These are phyloP conservation scores for Drosophila littoralis DNA, from an alignment of 1,140 invertebrate species.

Conservation along the genomic window DNA sequence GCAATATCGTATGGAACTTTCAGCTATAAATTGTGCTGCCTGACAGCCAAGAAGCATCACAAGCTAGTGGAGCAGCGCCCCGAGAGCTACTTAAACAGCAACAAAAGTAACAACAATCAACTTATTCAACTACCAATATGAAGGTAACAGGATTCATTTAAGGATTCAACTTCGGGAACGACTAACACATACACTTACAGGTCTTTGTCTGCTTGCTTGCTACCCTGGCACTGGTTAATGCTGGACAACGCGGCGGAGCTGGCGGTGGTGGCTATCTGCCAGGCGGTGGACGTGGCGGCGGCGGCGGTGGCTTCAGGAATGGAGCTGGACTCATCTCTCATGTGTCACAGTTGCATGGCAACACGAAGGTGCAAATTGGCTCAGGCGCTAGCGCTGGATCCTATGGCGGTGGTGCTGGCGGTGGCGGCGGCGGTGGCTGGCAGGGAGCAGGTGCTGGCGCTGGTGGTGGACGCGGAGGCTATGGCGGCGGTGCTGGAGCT, in stretches of 20 bases:
- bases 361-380: conserved; percentile 69
- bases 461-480: conserved; percentile 22
- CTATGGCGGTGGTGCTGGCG: conserved; percentile 34
- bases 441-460: conserved; percentile 12
- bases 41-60: conserved; percentile 52
- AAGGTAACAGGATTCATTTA: conserved; percentile 36
- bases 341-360: conserved; percentile 63
- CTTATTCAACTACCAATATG: conserved; percentile 39
- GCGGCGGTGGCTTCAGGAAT: conserved; percentile 49
- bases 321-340: conserved; percentile 62
- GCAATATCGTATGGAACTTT: conserved; percentile 42
- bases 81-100: conserved; percentile 38
- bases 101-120: conserved; percentile 20
- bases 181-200: conserved; percentile 16
- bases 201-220: conserved; percentile 69
- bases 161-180: not conserved
- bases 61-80: conserved; percentile 60
- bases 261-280: conserved; percentile 41
- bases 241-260: conserved; percentile 63
- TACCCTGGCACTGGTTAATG: conserved; percentile 61
- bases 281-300: conserved; percentile 48
- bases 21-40: conserved; percentile 66
- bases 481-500: conserved; percentile 6
- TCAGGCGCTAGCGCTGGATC: conserved; percentile 21
- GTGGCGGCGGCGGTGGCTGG: conserved; percentile 32